Percentiles rank a stretch among this genome's conserved stretches.
Evolutionary conservation across 2,888 invertebrate genomes (phyloP).

Genomic region (Lottia scabra): DNA sequence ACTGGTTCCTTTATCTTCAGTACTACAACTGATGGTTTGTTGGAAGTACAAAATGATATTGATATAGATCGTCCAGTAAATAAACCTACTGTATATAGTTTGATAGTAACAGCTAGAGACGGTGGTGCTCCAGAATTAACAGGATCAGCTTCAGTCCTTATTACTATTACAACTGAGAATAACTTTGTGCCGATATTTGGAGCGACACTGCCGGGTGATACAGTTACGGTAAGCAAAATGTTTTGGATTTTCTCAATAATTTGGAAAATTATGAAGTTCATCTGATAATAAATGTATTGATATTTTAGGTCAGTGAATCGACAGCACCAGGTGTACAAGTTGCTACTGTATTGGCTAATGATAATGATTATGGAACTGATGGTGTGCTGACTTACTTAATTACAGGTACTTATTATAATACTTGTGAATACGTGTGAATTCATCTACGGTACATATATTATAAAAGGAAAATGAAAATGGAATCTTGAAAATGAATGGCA

Average conservation of each 20-base stretch:
- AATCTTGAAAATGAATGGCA: no score
- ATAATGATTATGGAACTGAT: conserved; percentile 48
- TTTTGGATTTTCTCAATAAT: no score
- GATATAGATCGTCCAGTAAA: conserved; percentile 28
- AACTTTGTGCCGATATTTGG: conserved; percentile 32
- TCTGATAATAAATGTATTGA: no score
- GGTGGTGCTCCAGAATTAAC: conserved; percentile 23
- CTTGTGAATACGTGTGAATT: no score
- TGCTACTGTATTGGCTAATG: conserved; percentile 35
- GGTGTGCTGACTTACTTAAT: conserved; percentile 42
- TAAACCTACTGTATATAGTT: conserved; percentile 26
- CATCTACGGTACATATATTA: no score
- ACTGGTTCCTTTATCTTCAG: conserved; percentile 17
- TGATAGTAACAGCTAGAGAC: conserved; percentile 31
- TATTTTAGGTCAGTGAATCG: conserved; percentile 20
- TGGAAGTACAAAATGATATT: conserved; percentile 12
- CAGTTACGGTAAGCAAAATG: conserved; percentile 61
- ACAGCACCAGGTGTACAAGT: conserved; percentile 18
- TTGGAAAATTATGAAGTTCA: no score
- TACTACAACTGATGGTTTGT: conserved; percentile 12
- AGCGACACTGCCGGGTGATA: conserved; percentile 6
- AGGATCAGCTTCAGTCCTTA: conserved; percentile 24
- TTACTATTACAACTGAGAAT: conserved; percentile 33
- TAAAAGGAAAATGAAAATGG: no score
- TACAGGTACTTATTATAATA: conserved; percentile 34